phyloP scores from a whole-genome alignment of 1,140 invertebrate genomes.

The Drosophila teissieri region DNA sequence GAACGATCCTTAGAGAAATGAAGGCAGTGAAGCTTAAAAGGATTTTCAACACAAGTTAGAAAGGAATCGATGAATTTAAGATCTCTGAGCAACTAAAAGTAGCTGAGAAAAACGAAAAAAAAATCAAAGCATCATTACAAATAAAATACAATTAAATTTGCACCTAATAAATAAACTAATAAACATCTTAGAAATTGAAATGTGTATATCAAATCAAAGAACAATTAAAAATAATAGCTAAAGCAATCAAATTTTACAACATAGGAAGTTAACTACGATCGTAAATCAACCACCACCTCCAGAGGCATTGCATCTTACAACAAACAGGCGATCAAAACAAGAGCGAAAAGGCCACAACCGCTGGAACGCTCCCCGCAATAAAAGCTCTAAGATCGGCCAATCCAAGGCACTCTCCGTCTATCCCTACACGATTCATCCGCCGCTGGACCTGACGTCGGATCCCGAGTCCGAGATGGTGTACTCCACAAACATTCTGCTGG shows the following conservation, averaged over 20 bases:
- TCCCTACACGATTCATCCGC: neutral
- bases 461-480: conserved; percentile 52
- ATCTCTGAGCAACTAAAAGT: neutral
- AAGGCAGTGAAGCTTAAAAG: neutral
- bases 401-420: neutral
- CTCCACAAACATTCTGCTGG: conserved; percentile 73
- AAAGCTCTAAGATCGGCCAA: conserved; percentile 8
- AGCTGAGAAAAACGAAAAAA: neutral
- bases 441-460: neutral
- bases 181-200: too few relatives aligned
- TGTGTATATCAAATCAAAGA: neutral
- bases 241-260: neutral
- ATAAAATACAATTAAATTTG: neutral
- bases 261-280: neutral
- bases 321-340: neutral
- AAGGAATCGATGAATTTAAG: neutral
- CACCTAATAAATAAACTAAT: too few relatives aligned
- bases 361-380: neutral
- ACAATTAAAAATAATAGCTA: too few relatives aligned
- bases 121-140: neutral
- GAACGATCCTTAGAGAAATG: neutral
- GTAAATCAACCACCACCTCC: neutral
- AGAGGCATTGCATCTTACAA: neutral
- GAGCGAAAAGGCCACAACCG: too few relatives aligned
- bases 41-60: neutral